These are phyloP conservation scores for Saccostrea glomerata DNA, from an alignment of 1,140 invertebrate species.

Conservation along the genomic window DNA sequence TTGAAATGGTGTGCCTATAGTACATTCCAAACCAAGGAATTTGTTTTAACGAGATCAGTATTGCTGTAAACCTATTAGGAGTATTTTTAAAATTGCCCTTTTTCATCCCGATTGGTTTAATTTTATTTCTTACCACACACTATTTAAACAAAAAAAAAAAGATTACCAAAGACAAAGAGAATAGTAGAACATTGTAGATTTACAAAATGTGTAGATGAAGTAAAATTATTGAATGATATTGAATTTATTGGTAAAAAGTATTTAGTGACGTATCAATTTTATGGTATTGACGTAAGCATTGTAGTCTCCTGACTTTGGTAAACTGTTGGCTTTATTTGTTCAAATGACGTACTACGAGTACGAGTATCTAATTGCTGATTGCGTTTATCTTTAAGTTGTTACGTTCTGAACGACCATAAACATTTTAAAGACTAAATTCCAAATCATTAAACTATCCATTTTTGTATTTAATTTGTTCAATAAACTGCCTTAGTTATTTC, in stretches of 20 bases:
- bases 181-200: no score
- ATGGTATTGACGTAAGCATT: not conserved
- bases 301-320: not conserved
- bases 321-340: not conserved
- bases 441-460: not conserved
- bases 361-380: not conserved
- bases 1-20: no score
- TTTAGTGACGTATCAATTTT: not conserved
- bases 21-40: no score
- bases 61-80: no score
- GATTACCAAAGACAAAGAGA: no score
- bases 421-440: not conserved
- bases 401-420: not conserved
- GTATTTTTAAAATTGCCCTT: no score
- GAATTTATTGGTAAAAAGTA: not conserved
- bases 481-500: not conserved
- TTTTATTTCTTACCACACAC: no score
- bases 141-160: no score
- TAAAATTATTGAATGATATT: constrained; percentile 7
- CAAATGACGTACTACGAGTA: not conserved
- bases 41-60: no score
- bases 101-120: no score
- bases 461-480: not conserved
- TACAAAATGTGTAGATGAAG: not conserved
- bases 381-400: not conserved